phyloP scores from a whole-genome alignment of 2,888 invertebrate genomes.

The Aspidiotus destructor region DNA sequence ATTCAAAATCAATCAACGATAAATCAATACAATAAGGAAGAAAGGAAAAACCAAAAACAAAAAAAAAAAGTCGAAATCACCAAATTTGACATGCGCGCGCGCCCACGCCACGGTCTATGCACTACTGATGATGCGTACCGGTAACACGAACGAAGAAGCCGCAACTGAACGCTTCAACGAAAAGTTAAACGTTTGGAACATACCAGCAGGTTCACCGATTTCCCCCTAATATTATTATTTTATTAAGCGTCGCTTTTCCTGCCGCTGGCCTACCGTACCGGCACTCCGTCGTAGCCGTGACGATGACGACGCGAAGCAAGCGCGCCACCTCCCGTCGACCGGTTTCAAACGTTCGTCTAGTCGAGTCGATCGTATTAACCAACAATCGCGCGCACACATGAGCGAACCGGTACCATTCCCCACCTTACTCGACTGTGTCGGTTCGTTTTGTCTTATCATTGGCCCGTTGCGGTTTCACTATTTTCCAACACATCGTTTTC shows the following conservation, averaged over 20 bases:
- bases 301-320: not conserved
- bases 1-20: no score
- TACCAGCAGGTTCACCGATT: conserved; percentile 25
- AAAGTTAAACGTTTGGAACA: conserved; percentile 31
- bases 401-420: conserved; percentile 24
- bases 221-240: conserved; percentile 25
- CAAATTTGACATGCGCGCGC: conserved; percentile 18
- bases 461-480: not conserved
- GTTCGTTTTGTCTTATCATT: conserved; percentile 5
- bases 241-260: conserved; percentile 22
- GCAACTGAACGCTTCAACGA: conserved; percentile 33
- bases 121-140: conserved; percentile 31
- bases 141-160: conserved; percentile 31
- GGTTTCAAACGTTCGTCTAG: not conserved
- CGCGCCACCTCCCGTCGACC: conserved; percentile 2
- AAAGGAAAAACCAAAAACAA: not conserved
- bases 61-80: not conserved
- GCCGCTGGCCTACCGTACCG: conserved; percentile 12
- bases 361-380: not conserved
- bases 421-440: not conserved
- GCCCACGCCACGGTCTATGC: conserved; percentile 28
- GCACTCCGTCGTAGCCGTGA: not conserved
- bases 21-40: not conserved
- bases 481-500: conserved; percentile 8
- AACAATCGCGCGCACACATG: conserved; percentile 15